Evolutionary conservation across 1,140 invertebrate species (phyloP).

Genomic region (Tetraneura akinire): DNA sequence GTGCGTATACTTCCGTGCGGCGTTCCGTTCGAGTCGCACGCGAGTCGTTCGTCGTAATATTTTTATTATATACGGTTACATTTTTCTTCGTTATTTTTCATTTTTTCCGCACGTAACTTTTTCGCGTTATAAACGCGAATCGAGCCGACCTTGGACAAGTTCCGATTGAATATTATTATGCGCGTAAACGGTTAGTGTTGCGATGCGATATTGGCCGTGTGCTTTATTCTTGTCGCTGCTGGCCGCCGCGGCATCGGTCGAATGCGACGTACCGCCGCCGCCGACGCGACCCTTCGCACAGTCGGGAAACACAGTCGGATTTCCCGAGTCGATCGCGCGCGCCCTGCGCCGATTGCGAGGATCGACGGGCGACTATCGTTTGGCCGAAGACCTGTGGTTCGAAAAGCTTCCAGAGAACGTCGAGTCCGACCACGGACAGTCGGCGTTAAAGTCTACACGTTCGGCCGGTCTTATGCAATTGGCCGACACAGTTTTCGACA

Average conservation of each 20-base stretch:
- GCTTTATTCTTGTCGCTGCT: neutral
- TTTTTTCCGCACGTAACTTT: too few relatives aligned
- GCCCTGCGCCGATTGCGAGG: neutral
- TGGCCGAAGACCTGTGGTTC: conserved; percentile 11
- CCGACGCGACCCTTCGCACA: neutral
- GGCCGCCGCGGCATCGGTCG: neutral
- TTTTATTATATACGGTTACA: too few relatives aligned
- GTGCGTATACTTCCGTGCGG: too few relatives aligned
- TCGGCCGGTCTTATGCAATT: neutral
- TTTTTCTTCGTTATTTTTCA: too few relatives aligned
- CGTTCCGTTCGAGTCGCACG: too few relatives aligned
- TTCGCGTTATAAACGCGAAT: neutral
- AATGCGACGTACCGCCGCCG: neutral
- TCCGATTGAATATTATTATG: neutral
- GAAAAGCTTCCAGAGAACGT: neutral
- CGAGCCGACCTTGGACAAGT: neutral
- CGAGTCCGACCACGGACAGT: too few relatives aligned
- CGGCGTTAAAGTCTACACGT: neutral
- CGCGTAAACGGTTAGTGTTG: neutral
- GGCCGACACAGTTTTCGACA: conserved; percentile 18
- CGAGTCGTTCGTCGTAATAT: too few relatives aligned
- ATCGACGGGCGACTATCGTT: neutral
- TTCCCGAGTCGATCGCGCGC: neutral
- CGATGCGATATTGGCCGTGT: neutral
- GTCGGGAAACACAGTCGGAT: neutral